Conservation (phyloP, 1,140 invertebrate species). For the Notospermus geniculatus region DNA sequence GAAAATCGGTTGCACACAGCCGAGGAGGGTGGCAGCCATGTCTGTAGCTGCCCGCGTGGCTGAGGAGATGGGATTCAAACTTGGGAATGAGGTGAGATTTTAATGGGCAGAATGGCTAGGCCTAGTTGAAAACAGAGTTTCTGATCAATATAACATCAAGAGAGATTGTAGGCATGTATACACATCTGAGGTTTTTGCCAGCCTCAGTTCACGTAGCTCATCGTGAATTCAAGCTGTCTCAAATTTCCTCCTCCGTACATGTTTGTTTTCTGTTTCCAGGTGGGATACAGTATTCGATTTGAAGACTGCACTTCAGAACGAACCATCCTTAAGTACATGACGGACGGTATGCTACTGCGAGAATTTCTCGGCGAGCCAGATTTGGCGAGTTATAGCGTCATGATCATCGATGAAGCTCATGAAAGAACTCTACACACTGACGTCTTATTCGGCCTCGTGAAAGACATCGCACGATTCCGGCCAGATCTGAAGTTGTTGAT, state of each 20-base stretch:
- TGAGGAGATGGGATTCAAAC: slow-evolving; percentile 70
- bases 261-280: slow-evolving; percentile 55
- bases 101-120: no score
- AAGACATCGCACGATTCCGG: slow-evolving; percentile 94
- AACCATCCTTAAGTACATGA: slow-evolving; percentile 96
- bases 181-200: no score
- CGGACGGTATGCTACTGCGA: slow-evolving; percentile 95
- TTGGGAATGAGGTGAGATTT: slow-evolving; percentile 61
- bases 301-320: slow-evolving; percentile 76
- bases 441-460: slow-evolving; percentile 96
- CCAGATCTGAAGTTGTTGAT: slow-evolving; percentile 94
- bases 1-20: slow-evolving; percentile 77
- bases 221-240: no score
- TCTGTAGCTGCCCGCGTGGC: slow-evolving; percentile 72
- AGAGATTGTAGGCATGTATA: no score
- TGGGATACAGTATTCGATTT: slow-evolving; percentile 77
- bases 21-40: slow-evolving; percentile 77
- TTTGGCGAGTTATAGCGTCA: slow-evolving; percentile 87
- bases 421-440: slow-evolving; percentile 97
- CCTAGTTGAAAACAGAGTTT: no score
- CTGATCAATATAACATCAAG: no score
- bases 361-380: slow-evolving; percentile 98
- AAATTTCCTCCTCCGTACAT: no score
- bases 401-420: slow-evolving; percentile 99
- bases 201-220: neutral